Evolutionary conservation across 53 echinoderm and acorn worm species (phyloP), one percentile per base, ranked within the genome.

Genomic region (Stichopus horrens): DNA sequence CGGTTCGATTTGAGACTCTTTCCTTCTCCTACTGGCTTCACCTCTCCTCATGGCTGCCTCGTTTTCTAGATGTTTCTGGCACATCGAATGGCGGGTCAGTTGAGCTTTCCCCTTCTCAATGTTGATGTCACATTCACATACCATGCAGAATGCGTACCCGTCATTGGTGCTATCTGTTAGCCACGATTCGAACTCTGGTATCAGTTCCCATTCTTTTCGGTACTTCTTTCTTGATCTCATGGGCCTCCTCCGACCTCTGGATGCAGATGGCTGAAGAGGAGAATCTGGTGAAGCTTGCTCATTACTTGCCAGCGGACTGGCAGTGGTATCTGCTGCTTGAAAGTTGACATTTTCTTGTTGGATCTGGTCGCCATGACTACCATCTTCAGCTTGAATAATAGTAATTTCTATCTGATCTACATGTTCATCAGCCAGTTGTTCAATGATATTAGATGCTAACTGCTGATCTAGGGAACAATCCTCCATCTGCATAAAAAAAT

Each of bases 61-160:
- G 52, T 85, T 67, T 16, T 67, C 37, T 85, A 66, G 4, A 16
- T 85, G 85, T 52, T 85, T 85, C 65, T 85, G 85, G 6, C 85
- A 37, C 52, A 59, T 23, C 0, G 85, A 58, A 57, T 85, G 85
- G 1, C 85, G 57, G 9, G 65, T 85, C 9, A 85, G 53, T 52
- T 63, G 65, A 52, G 85, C 52, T 53, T 85, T 85, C 11, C 85
- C 85, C 51, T 85, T 85, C 66, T 67, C 67, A 5, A 85, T 66
- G 63, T 57, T 67, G 18, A 85, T 85, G 85, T 85, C 85, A 66
- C 85, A 85, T 67, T 85, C 85, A 52, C 85, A 85, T 63, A 85
- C 60, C 85, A 85, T 63, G 11, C 85, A 85, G 67, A 85, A 85
- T 23, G 65, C 85, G 23, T 37, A 85, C 11, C 85, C 85, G 2